Conservation (phyloP, 1,140 invertebrate species). For the Colletes latitarsis region DNA sequence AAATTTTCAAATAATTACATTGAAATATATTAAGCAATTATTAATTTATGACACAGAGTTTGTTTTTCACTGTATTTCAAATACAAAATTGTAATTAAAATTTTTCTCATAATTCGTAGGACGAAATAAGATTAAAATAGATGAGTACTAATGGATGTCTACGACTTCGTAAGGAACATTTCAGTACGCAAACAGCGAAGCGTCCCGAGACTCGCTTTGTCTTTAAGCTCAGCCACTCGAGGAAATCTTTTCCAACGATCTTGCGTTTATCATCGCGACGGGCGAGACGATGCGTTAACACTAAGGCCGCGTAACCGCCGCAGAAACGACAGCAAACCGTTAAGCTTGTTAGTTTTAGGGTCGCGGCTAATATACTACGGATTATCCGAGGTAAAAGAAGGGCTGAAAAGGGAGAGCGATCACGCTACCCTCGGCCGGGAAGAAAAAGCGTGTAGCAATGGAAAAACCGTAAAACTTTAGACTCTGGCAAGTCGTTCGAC, state of each 20-base stretch:
- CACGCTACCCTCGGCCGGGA: background rate
- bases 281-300: background rate
- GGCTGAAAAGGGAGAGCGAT: conserved; percentile 8
- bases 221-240: background rate
- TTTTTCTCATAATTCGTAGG: no score
- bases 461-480: conserved; percentile 55
- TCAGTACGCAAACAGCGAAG: no score
- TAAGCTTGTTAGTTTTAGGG: conserved; percentile 50
- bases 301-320: background rate
- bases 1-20: no score
- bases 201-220: background rate
- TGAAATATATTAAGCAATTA: no score
- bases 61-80: no score
- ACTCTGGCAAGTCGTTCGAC: conserved; percentile 65
- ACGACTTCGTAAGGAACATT: background rate
- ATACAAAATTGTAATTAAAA: no score
- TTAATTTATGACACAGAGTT: no score
- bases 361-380: conserved; percentile 46
- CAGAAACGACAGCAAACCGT: conserved; percentile 30
- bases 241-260: background rate
- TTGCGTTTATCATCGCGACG: background rate
- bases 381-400: conserved; percentile 30
- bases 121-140: no score
- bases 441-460: conserved; percentile 9
- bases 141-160: background rate